Evolutionary conservation across 1,140 invertebrate species (phyloP).

Genomic region (Branchinecta lynchi): DNA sequence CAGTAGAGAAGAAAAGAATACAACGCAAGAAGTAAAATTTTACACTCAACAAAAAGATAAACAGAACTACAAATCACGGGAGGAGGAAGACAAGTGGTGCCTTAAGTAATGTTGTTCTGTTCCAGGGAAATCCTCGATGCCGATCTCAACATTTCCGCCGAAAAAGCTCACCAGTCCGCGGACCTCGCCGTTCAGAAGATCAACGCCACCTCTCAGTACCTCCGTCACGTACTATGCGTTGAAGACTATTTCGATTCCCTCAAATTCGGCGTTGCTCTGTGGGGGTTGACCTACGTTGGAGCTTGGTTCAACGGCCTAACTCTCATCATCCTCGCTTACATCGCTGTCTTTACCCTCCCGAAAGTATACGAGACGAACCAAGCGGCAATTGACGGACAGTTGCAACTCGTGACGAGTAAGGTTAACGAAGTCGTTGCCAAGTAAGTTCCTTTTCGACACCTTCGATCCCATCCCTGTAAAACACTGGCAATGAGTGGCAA

Average conservation of each 20-base stretch:
- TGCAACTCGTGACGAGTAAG: slow-evolving; percentile 70
- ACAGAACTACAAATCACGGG: no score
- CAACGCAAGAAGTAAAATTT: no score
- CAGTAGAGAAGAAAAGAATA: no score
- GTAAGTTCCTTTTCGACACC: slow-evolving; percentile 38
- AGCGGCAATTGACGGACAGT: slow-evolving; percentile 83
- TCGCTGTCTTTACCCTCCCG: slow-evolving; percentile 84
- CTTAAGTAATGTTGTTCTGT: slow-evolving; percentile 23
- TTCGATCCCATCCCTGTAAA: no score
- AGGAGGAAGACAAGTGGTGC: no score
- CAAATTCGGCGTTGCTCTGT: slow-evolving; percentile 80
- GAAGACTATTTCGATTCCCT: slow-evolving; percentile 91
- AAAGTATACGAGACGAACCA: slow-evolving; percentile 98
- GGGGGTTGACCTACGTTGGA: slow-evolving; percentile 89
- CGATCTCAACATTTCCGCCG: slow-evolving; percentile 65
- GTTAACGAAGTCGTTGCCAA: slow-evolving; percentile 73
- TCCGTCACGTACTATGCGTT: slow-evolving; percentile 83
- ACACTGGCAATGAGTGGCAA: no score
- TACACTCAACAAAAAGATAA: no score
- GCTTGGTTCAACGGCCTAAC: slow-evolving; percentile 97
- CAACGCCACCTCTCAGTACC: slow-evolving; percentile 57
- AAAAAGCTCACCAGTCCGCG: slow-evolving; percentile 70
- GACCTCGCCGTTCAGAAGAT: slow-evolving; percentile 65
- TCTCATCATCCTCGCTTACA: slow-evolving; percentile 83
- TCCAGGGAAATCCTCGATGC: slow-evolving; percentile 67